Percentiles rank a stretch among this genome's conserved stretches.
Evolutionary conservation across 2,113 vertebrate species (phyloP).

Genomic region (Trogon melanurus): DNA sequence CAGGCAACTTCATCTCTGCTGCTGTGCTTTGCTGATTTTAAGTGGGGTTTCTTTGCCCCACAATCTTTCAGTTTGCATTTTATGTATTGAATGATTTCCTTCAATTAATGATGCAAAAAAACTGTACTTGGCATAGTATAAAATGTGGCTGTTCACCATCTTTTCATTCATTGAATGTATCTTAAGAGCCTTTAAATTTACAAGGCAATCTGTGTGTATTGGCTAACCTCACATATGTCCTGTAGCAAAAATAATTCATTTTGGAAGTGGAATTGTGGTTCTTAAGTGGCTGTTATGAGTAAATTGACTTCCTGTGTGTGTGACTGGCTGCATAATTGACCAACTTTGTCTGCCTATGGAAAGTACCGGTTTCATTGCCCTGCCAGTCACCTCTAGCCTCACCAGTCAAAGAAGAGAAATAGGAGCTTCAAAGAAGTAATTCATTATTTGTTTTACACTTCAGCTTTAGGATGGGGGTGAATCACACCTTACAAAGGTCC

Average conservation of each 20-base stretch:
- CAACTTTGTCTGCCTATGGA: neutral
- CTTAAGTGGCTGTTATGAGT: neutral
- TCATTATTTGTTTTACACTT: neutral
- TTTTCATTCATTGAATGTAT: neutral
- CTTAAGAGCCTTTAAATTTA: neutral
- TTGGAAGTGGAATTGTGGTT: neutral
- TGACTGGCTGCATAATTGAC: neutral
- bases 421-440: neutral
- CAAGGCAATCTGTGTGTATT: neutral
- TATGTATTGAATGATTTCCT: neutral
- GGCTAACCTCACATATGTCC: neutral
- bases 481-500: neutral
- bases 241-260: neutral
- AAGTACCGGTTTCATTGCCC: neutral
- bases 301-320: neutral
- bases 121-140: rapidly evolving
- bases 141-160: neutral
- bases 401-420: neutral
- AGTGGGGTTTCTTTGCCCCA: neutral
- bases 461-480: neutral
- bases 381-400: neutral
- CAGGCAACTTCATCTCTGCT: neutral
- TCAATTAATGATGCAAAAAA: neutral
- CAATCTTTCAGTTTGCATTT: neutral
- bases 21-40: neutral